phyloP scores from a whole-genome alignment of 2,888 invertebrate genomes.

The Trimorus sp. region DNA sequence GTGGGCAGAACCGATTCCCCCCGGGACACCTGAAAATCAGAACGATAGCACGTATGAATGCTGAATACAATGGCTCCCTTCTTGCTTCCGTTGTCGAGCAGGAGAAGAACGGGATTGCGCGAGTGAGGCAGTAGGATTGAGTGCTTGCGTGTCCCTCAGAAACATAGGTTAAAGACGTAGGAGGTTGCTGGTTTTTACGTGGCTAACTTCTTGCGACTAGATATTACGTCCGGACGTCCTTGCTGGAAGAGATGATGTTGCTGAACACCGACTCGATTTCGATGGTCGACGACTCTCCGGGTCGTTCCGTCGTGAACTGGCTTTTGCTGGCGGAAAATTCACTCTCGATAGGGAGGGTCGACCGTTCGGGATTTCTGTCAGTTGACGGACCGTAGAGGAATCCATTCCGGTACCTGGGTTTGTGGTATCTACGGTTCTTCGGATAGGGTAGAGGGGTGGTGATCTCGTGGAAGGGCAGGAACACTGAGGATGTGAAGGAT shows the following conservation, averaged over 20 bases:
- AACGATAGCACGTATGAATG: slow-evolving; percentile 68
- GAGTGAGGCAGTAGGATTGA: slow-evolving; percentile 10
- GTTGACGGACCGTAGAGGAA: slow-evolving; percentile 71
- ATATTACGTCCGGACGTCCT: slow-evolving; percentile 57
- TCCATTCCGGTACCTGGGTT: slow-evolving; percentile 71
- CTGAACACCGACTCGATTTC: slow-evolving; percentile 80
- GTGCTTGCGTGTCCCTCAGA: slow-evolving; percentile 46
- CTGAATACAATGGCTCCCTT: slow-evolving; percentile 41
- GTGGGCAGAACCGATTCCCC: slow-evolving; percentile 74
- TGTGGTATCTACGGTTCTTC: slow-evolving; percentile 28
- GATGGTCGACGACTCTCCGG: slow-evolving; percentile 78
- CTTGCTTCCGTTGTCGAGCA: slow-evolving; percentile 50
- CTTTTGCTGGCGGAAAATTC: slow-evolving; percentile 71
- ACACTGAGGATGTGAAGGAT: slow-evolving; percentile 76
- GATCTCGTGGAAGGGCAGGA: slow-evolving; percentile 71
- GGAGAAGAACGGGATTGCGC: slow-evolving; percentile 63
- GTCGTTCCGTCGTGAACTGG: slow-evolving; percentile 76
- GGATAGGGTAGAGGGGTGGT: slow-evolving; percentile 41
- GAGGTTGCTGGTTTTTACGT: slow-evolving; percentile 35
- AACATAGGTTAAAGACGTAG: slow-evolving; percentile 24
- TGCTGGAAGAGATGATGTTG: slow-evolving; percentile 73
- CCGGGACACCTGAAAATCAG: slow-evolving; percentile 79
- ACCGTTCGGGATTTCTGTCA: slow-evolving; percentile 73
- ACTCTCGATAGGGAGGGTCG: slow-evolving; percentile 80
- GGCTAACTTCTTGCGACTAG: slow-evolving; percentile 60